Evolutionary conservation across 2,888 invertebrate genomes (phyloP).

Genomic region (Zeuzera pyrina): DNA sequence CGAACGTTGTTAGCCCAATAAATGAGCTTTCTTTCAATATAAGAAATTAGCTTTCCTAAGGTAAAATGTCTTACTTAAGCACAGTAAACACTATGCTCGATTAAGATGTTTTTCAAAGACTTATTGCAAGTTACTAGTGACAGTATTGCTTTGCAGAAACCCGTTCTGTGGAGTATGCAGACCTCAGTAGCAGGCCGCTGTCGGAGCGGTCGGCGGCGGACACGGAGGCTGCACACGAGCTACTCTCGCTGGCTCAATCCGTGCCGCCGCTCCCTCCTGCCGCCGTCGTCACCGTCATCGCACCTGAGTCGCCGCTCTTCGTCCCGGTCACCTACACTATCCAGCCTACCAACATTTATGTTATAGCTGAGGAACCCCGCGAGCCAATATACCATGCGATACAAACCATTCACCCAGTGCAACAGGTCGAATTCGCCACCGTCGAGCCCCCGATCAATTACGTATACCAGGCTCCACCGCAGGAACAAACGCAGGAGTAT

Average conservation of each 20-base stretch:
- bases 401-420: conserved; percentile 30
- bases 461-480: conserved; percentile 29
- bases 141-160: conserved; percentile 19
- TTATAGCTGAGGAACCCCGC: conserved; percentile 41
- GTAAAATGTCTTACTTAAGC: too few relatives aligned
- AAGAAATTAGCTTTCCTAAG: too few relatives aligned
- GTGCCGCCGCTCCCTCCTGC: conserved; percentile 83
- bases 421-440: conserved; percentile 33
- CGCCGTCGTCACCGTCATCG: conserved; percentile 60
- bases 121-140: too few relatives aligned
- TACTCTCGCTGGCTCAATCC: conserved; percentile 83
- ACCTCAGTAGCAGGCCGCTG: conserved; percentile 49
- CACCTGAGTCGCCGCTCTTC: conserved; percentile 35
- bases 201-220: conserved; percentile 83
- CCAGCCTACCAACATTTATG: conserved; percentile 65
- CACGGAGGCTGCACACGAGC: conserved; percentile 90
- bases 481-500: conserved; percentile 15
- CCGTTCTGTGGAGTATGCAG: conserved; percentile 41
- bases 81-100: too few relatives aligned
- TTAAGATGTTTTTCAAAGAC: too few relatives aligned
- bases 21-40: too few relatives aligned
- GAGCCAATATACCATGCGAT: conserved; percentile 39
- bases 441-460: conserved; percentile 41
- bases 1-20: too few relatives aligned
- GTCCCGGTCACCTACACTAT: conserved; percentile 78